phyloP scores from a whole-genome alignment of 35 echinoderm and acorn worm species.

The Heliocidaris tuberculata region DNA sequence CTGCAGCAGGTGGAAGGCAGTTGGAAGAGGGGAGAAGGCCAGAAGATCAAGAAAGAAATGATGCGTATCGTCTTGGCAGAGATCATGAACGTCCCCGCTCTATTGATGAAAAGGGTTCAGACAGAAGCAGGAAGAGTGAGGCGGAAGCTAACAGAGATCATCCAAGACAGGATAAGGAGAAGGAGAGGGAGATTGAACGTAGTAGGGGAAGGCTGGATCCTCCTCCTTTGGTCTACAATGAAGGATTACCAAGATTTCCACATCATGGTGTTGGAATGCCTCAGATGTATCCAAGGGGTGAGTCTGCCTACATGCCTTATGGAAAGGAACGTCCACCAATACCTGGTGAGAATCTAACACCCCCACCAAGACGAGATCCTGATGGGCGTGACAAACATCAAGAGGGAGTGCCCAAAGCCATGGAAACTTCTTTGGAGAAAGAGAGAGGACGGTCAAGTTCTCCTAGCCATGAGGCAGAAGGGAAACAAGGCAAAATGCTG shows the following conservation, averaged over 20 bases:
- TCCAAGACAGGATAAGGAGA: background rate
- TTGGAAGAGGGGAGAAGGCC: background rate
- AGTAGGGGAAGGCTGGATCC: background rate
- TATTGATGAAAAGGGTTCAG: background rate
- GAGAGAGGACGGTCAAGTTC: background rate
- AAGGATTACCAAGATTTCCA: background rate
- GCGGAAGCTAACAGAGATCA: background rate
- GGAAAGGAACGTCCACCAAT: background rate
- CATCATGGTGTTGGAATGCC: conserved; percentile 26
- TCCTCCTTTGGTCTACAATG: background rate
- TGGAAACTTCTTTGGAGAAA: background rate
- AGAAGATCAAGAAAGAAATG: background rate
- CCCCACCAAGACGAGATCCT: background rate
- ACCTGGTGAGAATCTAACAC: background rate
- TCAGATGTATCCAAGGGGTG: conserved; percentile 29
- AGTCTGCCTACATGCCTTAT: conserved; percentile 26
- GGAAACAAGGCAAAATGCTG: background rate
- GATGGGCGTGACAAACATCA: background rate
- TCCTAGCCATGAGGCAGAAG: background rate
- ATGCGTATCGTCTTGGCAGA: background rate
- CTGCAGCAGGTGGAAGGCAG: background rate
- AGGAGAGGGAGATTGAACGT: background rate
- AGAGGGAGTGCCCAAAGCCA: background rate
- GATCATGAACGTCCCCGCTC: background rate
- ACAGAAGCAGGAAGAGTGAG: background rate